Conservation (phyloP, 1,140 invertebrate species). For the Cydia amplana region DNA sequence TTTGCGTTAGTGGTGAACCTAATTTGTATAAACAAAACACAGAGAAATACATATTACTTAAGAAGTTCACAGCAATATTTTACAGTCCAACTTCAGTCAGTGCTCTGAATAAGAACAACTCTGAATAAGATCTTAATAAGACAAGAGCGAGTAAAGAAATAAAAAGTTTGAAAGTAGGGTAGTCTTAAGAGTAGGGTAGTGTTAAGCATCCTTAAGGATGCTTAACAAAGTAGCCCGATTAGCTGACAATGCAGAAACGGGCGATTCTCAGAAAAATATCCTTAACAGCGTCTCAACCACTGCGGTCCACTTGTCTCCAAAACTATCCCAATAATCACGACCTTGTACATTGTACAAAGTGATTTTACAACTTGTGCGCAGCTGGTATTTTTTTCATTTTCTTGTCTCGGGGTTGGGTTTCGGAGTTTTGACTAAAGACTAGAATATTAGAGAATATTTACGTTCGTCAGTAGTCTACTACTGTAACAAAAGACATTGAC, state of each 20-base stretch:
- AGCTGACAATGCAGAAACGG: background rate
- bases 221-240: constrained; percentile 9
- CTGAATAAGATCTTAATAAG: background rate
- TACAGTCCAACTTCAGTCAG: too few species aligned
- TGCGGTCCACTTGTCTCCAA: background rate
- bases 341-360: background rate
- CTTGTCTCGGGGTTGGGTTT: too few species aligned
- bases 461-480: too few species aligned
- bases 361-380: background rate
- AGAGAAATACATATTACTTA: too few species aligned
- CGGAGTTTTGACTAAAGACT: too few species aligned
- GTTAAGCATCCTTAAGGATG: constrained; percentile 5
- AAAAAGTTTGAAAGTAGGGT: constrained; percentile 12
- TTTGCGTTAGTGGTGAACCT: too few species aligned
- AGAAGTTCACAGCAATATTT: too few species aligned
- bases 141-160: constrained; percentile 7
- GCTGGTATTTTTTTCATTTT: too few species aligned
- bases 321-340: background rate
- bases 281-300: background rate
- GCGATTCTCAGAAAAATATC: background rate
- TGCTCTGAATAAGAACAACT: too few species aligned
- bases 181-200: background rate
- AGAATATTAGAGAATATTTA: too few species aligned
- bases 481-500: too few species aligned
- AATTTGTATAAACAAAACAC: too few species aligned